Evolutionary conservation across 2,113 vertebrate species (phyloP), one percentile per base, ranked within the genome.

Genomic region (Narcine bancroftii): DNA sequence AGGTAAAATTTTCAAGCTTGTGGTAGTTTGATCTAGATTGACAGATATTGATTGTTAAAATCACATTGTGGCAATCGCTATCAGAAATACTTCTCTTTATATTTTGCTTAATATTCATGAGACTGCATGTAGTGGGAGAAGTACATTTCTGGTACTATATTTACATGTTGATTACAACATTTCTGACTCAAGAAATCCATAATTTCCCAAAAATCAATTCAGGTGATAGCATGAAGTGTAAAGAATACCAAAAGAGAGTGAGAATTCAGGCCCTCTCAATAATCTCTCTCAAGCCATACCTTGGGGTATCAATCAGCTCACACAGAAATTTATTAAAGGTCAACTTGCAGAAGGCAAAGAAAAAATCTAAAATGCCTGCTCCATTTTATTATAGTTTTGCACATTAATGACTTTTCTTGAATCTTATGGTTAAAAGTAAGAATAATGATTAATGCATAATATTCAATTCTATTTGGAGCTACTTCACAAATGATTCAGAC

Each of bases 21-120:
- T 71, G 24, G 89, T 91, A 47, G 71, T 69, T 69, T 69, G 39
- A 39, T 66, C 39, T 29, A 15, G 65, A 26, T 29, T 91, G 89
- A 71, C 63, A 91, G 63, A 69, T 69, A 91, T 69, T 91, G 89
- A 91, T 91, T 36, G 65, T 47, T n/a, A 47, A 89, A 29, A 3
- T 91, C 36, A 26, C 17, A 42, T 91, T 69, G 63, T 24, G 42
- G 89, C 13, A 10, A 24, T 66, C 63, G 6, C 26, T 29, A 69
- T 91, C 7, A 91, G 39, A 45, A 69, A 91, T 91, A 29, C 45
- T 47, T 71, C 29, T 47, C 89, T 91, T 91, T 42, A 42, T 69
- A 42, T 91, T 91, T 47, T 69, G 39, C 33, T 91, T 36, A 69
- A 71, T 69, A 45, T 91, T 71, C 89, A 91, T 11, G 39, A 47